These are phyloP conservation scores for Clanis bilineata DNA, from an alignment of 2,888 invertebrate genomes.

Conservation along the genomic window DNA sequence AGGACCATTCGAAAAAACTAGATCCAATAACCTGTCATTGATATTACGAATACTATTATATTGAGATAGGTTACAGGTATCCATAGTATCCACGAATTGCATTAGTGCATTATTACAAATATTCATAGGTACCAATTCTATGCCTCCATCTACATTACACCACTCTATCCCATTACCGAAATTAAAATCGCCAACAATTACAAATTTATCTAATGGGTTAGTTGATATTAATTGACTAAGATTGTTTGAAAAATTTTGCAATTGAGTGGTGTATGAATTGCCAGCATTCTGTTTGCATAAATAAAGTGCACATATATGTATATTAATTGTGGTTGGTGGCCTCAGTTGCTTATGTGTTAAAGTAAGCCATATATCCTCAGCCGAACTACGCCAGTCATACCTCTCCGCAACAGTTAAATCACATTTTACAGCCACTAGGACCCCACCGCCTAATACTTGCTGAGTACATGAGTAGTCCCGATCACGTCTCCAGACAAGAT, in stretches of 20 bases:
- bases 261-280: conserved; percentile 4
- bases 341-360: not conserved
- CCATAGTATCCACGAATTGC: not conserved
- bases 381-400: not conserved
- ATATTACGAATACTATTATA: not conserved
- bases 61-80: not conserved
- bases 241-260: not conserved
- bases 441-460: not conserved
- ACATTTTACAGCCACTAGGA: not conserved
- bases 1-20: not conserved
- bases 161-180: not conserved
- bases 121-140: not conserved
- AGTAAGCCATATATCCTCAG: not conserved
- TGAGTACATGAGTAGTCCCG: not conserved
- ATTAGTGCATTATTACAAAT: not conserved
- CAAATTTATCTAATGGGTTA: not conserved
- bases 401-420: not conserved
- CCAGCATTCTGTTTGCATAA: conserved; percentile 5
- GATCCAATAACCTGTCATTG: not conserved
- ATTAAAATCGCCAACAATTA: not conserved
- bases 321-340: not conserved
- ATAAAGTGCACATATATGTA: not conserved
- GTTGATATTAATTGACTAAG: not conserved
- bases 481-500: conserved; percentile 14
- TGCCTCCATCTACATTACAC: not conserved